phyloP scores from a whole-genome alignment of 2,888 invertebrate genomes.

The Habroteleia sp. region DNA sequence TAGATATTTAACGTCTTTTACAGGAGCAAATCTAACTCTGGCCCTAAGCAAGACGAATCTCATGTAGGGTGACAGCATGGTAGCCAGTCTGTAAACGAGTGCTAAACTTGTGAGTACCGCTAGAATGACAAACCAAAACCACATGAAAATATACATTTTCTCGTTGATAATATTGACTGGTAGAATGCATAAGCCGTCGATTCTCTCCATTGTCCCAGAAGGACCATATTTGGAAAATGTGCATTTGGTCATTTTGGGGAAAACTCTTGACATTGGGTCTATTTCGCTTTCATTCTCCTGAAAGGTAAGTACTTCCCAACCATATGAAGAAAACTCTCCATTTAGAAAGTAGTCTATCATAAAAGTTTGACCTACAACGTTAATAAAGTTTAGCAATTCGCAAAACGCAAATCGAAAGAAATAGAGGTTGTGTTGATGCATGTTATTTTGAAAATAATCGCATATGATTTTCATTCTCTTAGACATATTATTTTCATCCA shows the following conservation, averaged over 20 bases:
- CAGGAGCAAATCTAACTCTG: neutral
- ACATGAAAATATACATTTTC: slow-evolving; percentile 95
- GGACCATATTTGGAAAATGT: slow-evolving; percentile 98
- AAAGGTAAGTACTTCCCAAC: slow-evolving; percentile 92
- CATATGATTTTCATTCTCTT: slow-evolving; percentile 91
- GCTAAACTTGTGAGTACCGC: slow-evolving; percentile 90
- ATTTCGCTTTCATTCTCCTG: slow-evolving; percentile 93
- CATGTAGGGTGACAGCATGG: slow-evolving; percentile 87
- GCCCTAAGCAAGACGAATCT: slow-evolving; percentile 86
- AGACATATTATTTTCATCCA: slow-evolving; percentile 66
- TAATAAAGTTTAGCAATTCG: slow-evolving; percentile 92
- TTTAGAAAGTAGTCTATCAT: slow-evolving; percentile 95
- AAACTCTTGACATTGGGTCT: slow-evolving; percentile 92
- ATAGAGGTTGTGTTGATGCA: slow-evolving; percentile 93
- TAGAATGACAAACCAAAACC: slow-evolving; percentile 96
- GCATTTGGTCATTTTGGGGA: slow-evolving; percentile 96
- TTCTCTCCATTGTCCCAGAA: slow-evolving; percentile 93
- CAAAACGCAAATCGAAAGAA: slow-evolving; percentile 94
- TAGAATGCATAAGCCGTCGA: slow-evolving; percentile 94
- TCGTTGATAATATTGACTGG: slow-evolving; percentile 96
- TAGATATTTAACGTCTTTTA: slow-evolving; percentile 84
- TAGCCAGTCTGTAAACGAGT: slow-evolving; percentile 87
- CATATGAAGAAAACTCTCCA: slow-evolving; percentile 95
- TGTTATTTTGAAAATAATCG: slow-evolving; percentile 89
- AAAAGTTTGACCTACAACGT: slow-evolving; percentile 94